Evolutionary conservation across 2,888 invertebrate species (phyloP).

Genomic region (Pterobdella sp.): DNA sequence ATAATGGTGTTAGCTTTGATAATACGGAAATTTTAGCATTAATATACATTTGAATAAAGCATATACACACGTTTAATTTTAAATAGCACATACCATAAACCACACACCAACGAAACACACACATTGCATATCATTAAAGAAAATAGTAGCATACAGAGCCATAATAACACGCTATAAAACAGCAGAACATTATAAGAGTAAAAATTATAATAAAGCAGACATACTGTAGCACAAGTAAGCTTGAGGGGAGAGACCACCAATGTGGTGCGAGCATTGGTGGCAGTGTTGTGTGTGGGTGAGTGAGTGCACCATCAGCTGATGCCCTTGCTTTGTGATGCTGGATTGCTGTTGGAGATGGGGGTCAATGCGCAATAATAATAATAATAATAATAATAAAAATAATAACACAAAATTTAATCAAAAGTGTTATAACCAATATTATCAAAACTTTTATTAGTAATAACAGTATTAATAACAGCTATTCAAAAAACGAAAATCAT

Average conservation of each 20-base stretch:
- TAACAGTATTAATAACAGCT: too few relatives aligned
- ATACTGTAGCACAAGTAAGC: neutral
- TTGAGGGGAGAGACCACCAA: neutral
- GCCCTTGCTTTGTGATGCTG: neutral
- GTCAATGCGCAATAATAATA: too few relatives aligned
- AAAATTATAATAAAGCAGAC: neutral
- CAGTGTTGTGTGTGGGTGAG: neutral
- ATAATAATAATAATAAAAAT: too few relatives aligned
- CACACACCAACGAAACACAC: neutral
- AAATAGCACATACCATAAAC: neutral
- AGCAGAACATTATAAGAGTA: neutral
- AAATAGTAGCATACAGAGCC: neutral
- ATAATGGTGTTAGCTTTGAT: too few relatives aligned
- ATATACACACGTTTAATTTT: too few relatives aligned
- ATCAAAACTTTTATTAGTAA: too few relatives aligned
- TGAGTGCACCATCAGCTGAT: neutral
- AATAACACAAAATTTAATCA: too few relatives aligned
- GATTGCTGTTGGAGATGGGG: neutral
- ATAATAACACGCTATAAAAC: neutral
- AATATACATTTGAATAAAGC: too few relatives aligned
- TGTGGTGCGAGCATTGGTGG: slow-evolving; percentile 3
- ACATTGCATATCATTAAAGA: neutral
- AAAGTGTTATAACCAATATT: too few relatives aligned
- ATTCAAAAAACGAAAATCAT: too few relatives aligned
- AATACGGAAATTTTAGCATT: too few relatives aligned